Evolutionary conservation across 2,888 invertebrate species (phyloP).

Genomic region (Melipona bicolor): DNA sequence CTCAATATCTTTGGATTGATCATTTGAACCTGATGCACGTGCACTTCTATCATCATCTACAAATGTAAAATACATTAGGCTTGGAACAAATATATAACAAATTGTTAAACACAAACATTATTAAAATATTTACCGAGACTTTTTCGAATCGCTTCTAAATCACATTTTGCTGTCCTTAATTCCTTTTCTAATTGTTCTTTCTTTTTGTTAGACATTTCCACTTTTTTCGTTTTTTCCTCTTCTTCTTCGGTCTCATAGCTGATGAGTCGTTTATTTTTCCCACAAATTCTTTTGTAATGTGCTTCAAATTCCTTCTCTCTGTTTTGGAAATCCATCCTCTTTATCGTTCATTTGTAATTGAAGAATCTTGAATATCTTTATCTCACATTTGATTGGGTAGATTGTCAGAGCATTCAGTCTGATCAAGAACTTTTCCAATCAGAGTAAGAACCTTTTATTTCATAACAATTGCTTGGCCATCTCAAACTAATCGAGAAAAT

Average conservation of each 20-base stretch:
- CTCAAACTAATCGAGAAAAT: neutral
- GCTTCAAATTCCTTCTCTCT: constrained; percentile 37
- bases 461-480: neutral
- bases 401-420: neutral
- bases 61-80: constrained; percentile 1
- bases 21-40: neutral
- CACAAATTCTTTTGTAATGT: constrained; percentile 31
- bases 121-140: constrained; percentile 71
- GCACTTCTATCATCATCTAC: constrained; percentile 13
- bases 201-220: constrained; percentile 85
- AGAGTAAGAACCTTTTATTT: neutral
- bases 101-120: neutral
- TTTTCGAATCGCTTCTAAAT: constrained; percentile 73
- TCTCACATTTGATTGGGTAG: neutral
- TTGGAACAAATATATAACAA: neutral
- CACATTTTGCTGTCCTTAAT: constrained; percentile 85
- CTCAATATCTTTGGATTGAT: constrained; percentile 2
- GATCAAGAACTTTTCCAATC: too few relatives aligned
- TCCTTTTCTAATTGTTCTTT: constrained; percentile 87
- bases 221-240: constrained; percentile 78
- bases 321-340: constrained; percentile 41
- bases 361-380: neutral
- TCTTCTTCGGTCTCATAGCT: constrained; percentile 71
- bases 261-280: constrained; percentile 12
- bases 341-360: constrained; percentile 17